Evolutionary conservation across 2,797 vertebrate species (phyloP).

Genomic region (Hyperoplus immaculatus): DNA sequence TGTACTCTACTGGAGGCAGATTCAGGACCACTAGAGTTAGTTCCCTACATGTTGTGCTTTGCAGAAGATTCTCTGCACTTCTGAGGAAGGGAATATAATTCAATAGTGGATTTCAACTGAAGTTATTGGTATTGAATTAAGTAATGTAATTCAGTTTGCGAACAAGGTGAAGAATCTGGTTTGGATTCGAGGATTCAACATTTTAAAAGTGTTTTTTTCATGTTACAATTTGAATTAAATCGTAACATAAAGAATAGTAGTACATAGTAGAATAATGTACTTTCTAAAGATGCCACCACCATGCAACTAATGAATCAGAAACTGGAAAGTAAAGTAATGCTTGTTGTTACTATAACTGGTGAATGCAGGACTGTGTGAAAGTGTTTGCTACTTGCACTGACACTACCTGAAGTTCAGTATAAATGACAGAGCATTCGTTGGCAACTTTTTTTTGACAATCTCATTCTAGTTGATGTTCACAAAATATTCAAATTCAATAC

Average conservation of each 20-base stretch:
- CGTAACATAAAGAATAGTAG: background rate
- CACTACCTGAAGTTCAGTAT: background rate
- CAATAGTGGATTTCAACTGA: background rate
- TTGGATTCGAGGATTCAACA: background rate
- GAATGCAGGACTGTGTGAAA: background rate
- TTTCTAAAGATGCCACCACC: constrained; percentile 27
- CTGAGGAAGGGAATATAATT: constrained; percentile 10
- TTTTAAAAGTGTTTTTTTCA: constrained; percentile 10
- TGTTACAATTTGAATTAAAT: constrained; percentile 13
- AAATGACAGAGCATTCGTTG: background rate
- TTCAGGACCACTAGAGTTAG: constrained; percentile 32
- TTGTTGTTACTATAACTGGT: background rate
- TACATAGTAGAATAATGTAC: background rate
- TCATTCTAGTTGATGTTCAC: constrained; percentile 1
- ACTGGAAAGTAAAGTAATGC: background rate
- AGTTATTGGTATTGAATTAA: constrained; percentile 14
- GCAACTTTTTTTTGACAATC: background rate
- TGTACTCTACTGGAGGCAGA: constrained; percentile 66
- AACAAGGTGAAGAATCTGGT: background rate
- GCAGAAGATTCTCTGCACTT: constrained; percentile 46
- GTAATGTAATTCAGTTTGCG: constrained; percentile 3
- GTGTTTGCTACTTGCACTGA: background rate
- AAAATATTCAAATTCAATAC: background rate
- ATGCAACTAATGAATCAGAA: background rate
- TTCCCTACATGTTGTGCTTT: constrained; percentile 36